Conservation (phyloP, 2,888 invertebrate species). For the Torymus aiolomorphi region DNA sequence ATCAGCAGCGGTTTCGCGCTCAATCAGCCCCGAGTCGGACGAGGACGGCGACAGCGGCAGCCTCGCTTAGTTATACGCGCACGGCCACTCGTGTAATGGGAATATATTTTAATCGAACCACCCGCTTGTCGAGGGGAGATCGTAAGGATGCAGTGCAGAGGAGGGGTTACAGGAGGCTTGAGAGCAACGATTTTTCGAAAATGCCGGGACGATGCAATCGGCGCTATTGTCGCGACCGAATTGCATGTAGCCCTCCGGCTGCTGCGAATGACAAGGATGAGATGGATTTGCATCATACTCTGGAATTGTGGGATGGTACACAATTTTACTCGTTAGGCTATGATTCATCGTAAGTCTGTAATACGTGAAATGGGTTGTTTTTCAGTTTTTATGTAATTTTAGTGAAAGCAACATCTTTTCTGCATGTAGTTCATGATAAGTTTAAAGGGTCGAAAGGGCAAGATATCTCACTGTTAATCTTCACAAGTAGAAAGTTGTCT, state of each 20-base stretch:
- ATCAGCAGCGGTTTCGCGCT: slow-evolving; percentile 74
- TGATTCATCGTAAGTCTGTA: no score
- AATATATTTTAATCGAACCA: slow-evolving; percentile 51
- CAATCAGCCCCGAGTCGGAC: slow-evolving; percentile 65
- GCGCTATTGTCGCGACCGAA: slow-evolving; percentile 3
- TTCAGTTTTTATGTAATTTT: no score
- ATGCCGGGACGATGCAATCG: slow-evolving; percentile 28
- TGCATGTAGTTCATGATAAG: no score
- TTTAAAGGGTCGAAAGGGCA: no score
- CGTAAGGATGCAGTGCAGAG: background rate
- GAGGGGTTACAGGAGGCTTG: no score
- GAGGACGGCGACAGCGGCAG: background rate
- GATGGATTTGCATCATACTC: no score
- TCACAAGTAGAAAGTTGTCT: no score
- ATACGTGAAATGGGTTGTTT: no score
- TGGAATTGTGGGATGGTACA: no score
- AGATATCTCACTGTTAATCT: no score
- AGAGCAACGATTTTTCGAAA: slow-evolving; percentile 1
- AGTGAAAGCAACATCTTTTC: no score
- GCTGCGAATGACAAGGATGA: slow-evolving; percentile 10
- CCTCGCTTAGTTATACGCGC: background rate
- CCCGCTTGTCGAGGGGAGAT: background rate
- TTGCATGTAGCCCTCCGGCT: slow-evolving; percentile 23
- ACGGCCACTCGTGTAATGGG: slow-evolving; percentile 30
- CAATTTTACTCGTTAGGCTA: no score